Percentiles rank a stretch among this genome's conserved stretches.
Evolutionary conservation across 2,113 vertebrate species (phyloP).

Genomic region (Triplophysa rosa): DNA sequence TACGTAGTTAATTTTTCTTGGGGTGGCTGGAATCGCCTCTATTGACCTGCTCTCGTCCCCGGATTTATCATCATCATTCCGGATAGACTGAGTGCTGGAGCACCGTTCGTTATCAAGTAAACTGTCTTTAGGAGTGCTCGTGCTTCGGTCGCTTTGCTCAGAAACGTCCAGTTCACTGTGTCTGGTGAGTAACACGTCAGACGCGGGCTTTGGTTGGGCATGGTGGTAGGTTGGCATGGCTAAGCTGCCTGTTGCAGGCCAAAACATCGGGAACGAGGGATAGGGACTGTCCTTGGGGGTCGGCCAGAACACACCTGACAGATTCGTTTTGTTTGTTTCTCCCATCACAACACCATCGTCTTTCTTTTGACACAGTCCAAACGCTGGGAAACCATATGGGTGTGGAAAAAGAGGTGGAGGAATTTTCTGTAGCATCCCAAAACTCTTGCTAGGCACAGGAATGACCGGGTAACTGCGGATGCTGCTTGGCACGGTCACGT

Average conservation of each 20-base stretch:
- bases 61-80: slow-evolving; percentile 81
- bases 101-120: slow-evolving; percentile 77
- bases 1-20: slow-evolving; percentile 88
- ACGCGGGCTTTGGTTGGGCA: slow-evolving; percentile 76
- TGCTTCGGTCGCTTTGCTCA: slow-evolving; percentile 77
- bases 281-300: slow-evolving; percentile 82
- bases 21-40: slow-evolving; percentile 72
- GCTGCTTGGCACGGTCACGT: slow-evolving; percentile 67
- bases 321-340: slow-evolving; percentile 72
- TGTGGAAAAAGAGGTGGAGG: slow-evolving; percentile 91
- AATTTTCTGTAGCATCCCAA: slow-evolving; percentile 92
- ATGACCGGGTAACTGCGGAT: slow-evolving; percentile 92
- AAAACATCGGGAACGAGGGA: slow-evolving; percentile 90
- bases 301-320: slow-evolving; percentile 75
- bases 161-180: slow-evolving; percentile 71
- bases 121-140: slow-evolving; percentile 79
- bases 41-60: slow-evolving; percentile 80
- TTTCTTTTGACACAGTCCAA: slow-evolving; percentile 92
- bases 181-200: slow-evolving; percentile 77
- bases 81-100: slow-evolving; percentile 79
- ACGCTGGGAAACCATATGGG: slow-evolving; percentile 90
- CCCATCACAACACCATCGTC: slow-evolving; percentile 75
- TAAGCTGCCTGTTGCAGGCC: slow-evolving; percentile 85
- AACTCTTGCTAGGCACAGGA: slow-evolving; percentile 93
- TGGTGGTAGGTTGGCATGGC: slow-evolving; percentile 85